Percentiles rank a stretch among this genome's conserved stretches.
phyloP scores from a whole-genome alignment of 2,797 vertebrate genomes.

The Oreochromis grahami region DNA sequence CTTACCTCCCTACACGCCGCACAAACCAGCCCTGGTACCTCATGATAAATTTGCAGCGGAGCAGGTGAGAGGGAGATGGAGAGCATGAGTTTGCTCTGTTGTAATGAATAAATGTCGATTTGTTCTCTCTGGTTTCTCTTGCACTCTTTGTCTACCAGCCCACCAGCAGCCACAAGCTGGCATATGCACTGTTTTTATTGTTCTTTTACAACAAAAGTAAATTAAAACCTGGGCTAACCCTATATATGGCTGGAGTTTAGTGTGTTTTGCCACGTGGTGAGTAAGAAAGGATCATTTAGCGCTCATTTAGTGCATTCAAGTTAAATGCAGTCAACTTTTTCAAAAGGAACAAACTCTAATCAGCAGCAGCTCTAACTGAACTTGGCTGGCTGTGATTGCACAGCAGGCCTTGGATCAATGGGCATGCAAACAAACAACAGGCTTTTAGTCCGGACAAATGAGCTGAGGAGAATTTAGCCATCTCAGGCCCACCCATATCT shows the following conservation, averaged over 20 bases:
- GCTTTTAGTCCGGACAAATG: background rate
- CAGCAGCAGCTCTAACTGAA: constrained; percentile 3
- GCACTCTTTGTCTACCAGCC: background rate
- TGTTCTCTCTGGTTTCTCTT: background rate
- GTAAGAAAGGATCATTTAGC: constrained; percentile 10
- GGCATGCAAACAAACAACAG: background rate
- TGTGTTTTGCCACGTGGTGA: background rate
- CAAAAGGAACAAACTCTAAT: background rate
- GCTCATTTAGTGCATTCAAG: background rate
- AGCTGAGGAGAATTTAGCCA: background rate
- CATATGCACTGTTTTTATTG: background rate
- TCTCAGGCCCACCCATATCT: background rate
- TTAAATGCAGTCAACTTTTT: background rate
- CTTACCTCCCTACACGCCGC: constrained; percentile 36
- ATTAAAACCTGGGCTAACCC: background rate
- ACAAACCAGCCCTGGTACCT: constrained; percentile 27
- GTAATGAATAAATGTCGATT: constrained; percentile 16
- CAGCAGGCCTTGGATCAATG: background rate
- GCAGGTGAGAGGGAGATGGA: background rate
- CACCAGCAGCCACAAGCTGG: background rate
- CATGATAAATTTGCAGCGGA: constrained; percentile 43
- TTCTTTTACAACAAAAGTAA: background rate
- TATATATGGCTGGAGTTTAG: background rate
- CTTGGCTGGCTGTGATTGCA: background rate
- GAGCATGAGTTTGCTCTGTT: background rate